These are phyloP conservation scores for Cetonia aurata DNA, from an alignment of 2,888 invertebrate species.

Conservation along the genomic window DNA sequence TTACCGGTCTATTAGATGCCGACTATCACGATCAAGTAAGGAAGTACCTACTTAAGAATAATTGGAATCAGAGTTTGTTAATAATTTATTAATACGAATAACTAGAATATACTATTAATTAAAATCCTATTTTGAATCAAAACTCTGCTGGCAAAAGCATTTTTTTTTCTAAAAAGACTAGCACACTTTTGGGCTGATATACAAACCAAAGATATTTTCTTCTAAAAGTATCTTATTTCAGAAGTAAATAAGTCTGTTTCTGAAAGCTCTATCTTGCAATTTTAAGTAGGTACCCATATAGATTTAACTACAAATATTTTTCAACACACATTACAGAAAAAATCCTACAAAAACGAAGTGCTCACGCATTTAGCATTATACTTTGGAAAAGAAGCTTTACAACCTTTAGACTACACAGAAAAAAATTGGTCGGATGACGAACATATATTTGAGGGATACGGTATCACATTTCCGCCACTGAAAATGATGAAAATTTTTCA, in stretches of 20 bases:
- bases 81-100: too few species aligned
- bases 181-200: too few species aligned
- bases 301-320: neutral
- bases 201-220: too few species aligned
- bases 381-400: conserved; percentile 55
- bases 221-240: too few species aligned
- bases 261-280: neutral
- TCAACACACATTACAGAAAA: conserved; percentile 15
- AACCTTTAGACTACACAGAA: conserved; percentile 55
- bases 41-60: neutral
- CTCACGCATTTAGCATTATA: conserved; percentile 54
- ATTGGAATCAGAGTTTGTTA: neutral
- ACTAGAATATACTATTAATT: neutral
- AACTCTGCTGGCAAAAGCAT: neutral
- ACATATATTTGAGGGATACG: conserved; percentile 41
- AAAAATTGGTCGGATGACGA: conserved; percentile 51
- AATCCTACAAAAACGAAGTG: conserved; percentile 49
- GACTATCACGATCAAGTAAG: conserved; percentile 16
- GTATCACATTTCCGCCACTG: conserved; percentile 44
- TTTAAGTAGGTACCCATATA: neutral
- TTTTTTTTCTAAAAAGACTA: neutral
- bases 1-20: conserved; percentile 53
- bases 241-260: too few species aligned
- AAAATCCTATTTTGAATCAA: neutral
- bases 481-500: conserved; percentile 48